These are phyloP conservation scores for Colletes gigas DNA, from an alignment of 1,140 invertebrate species.

Conservation along the genomic window DNA sequence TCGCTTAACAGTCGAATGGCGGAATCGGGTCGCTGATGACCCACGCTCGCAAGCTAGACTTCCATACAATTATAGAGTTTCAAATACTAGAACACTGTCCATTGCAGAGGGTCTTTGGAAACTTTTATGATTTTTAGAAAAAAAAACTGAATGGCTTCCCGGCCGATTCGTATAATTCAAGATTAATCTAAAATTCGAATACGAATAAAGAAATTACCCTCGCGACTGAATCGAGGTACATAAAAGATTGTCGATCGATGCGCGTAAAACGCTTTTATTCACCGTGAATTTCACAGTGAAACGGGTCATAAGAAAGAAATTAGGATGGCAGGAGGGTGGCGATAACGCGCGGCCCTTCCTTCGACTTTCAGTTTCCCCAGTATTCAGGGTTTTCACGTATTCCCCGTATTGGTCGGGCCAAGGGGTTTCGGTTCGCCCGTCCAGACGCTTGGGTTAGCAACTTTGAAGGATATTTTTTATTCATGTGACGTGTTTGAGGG, in stretches of 20 bases:
- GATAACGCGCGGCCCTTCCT: slow-evolving; percentile 32
- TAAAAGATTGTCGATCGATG: neutral
- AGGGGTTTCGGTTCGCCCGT: slow-evolving; percentile 30
- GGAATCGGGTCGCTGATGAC: too few species aligned
- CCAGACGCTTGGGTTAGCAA: slow-evolving; percentile 73
- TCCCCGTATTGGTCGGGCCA: slow-evolving; percentile 38
- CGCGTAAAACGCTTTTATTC: neutral
- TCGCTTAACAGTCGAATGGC: too few species aligned
- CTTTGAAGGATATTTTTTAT: slow-evolving; percentile 81
- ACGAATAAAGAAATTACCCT: neutral
- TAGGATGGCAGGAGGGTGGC: neutral
- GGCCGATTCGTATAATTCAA: too few species aligned
- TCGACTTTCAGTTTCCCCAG: slow-evolving; percentile 34
- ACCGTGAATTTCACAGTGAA: slow-evolving; percentile 17
- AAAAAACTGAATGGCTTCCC: too few species aligned
- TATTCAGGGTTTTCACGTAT: slow-evolving; percentile 48
- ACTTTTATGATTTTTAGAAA: too few species aligned
- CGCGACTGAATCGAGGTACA: neutral
- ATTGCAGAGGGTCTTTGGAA: too few species aligned
- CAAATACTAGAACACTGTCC: too few species aligned
- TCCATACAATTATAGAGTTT: too few species aligned
- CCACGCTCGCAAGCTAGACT: too few species aligned
- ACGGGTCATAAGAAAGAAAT: slow-evolving; percentile 24
- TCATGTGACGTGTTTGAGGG: slow-evolving; percentile 79
- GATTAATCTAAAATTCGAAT: neutral